Base-by-base conservation (phyloP, 2,113 vertebrate species). In the Centrocercus urophasianus region DNA sequence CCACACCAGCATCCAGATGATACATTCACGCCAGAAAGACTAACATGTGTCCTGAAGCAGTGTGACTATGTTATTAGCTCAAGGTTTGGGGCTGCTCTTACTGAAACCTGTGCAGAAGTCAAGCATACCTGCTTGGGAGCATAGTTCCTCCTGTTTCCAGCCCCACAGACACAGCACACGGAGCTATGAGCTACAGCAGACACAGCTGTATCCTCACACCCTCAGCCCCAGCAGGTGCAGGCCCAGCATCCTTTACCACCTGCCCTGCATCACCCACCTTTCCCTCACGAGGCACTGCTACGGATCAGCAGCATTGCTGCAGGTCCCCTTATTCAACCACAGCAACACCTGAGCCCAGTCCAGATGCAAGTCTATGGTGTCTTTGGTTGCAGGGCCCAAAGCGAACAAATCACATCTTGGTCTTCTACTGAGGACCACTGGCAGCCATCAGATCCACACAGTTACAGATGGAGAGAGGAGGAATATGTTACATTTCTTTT, bases 181-280 rank as follows among this genome's bases (percentile, higher is more conserved):
- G 27, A 27, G 21, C 22, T 7, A 59, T 38, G 47, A 83, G 5
- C 8, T 56, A 9, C 27, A 63, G n/a, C 1, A 1, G 10, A 24
- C 57, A 80, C 7, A 22, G 40, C 32, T 10, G 2, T 0, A 30
- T 20, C 10, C 54, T 38, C 30, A 9, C 20, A 57, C 1, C 6
- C 28, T 32, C n/a, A 75, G 56, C 16, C 6, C 5, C 1, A 12
- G 45, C 24, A 87, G 66, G 3, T 2, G 20, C 28, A 88, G 36
- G 24, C 30, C 21, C 34, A 90, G 79, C 19, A 60, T 14, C 38
- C 30, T 28, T 80, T 50, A 72, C 90, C 90, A 94, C 42, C 7
- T 64, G 40, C 21, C 25, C 40, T 70, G 43, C 71, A 45, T 27
- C 8, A 0, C 24, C 18, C 36, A 54, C 30, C 54, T 22, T 34